These are phyloP conservation scores for Callyntrura sp. DNA, from an alignment of 2,888 invertebrate genomes.

Conservation along the genomic window DNA sequence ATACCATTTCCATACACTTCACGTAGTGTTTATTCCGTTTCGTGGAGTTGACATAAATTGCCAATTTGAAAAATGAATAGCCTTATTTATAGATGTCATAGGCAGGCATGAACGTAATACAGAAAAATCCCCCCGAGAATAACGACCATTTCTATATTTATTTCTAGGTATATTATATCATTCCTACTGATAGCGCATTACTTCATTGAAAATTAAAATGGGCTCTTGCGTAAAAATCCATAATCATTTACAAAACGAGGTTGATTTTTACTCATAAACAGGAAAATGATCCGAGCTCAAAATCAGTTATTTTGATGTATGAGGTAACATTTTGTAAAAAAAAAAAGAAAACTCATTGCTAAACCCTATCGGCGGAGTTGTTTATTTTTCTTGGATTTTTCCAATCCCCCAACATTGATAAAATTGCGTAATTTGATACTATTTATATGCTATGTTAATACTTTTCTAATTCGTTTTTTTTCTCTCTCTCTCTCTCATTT, in stretches of 20 bases:
- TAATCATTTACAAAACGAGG: neutral
- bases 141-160: too few species aligned
- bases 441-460: too few species aligned
- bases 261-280: neutral
- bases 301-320: too few species aligned
- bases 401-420: too few species aligned
- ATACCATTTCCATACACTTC: neutral
- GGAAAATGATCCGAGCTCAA: slow-evolving; percentile 21
- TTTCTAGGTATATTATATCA: too few species aligned
- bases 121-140: neutral
- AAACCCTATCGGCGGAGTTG: too few species aligned
- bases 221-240: neutral
- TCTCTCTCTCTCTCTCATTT: slow-evolving; percentile 84
- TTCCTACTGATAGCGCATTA: neutral
- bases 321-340: too few species aligned
- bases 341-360: too few species aligned
- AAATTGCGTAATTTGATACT: too few species aligned
- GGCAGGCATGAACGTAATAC: slow-evolving; percentile 12
- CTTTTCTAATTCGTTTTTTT: neutral
- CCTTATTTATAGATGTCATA: slow-evolving; percentile 69
- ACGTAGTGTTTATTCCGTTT: slow-evolving; percentile 37
- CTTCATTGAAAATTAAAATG: slow-evolving; percentile 7
- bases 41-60: slow-evolving; percentile 67
- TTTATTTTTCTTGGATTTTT: too few species aligned
- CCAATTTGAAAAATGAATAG: slow-evolving; percentile 64